These are phyloP conservation scores for Elmis aenea DNA, from an alignment of 2,888 invertebrate genomes.

Conservation along the genomic window DNA sequence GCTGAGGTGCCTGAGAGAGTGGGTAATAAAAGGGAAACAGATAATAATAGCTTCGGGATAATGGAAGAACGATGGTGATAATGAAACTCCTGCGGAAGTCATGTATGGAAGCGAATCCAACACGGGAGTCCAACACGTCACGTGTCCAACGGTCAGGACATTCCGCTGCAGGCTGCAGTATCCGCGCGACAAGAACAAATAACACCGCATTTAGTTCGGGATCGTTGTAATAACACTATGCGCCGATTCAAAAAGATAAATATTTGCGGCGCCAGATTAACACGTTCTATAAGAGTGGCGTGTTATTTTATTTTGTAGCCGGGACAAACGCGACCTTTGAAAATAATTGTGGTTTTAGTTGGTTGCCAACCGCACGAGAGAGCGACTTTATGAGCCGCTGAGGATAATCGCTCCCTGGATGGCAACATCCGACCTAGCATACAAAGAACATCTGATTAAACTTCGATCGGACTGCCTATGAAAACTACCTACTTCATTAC, in stretches of 20 bases:
- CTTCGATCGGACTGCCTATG: slow-evolving; percentile 22
- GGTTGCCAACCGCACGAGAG: slow-evolving; percentile 19
- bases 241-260: slow-evolving; percentile 27
- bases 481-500: slow-evolving; percentile 25
- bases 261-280: slow-evolving; percentile 25
- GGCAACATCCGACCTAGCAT: slow-evolving; percentile 24
- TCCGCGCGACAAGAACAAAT: slow-evolving; percentile 27
- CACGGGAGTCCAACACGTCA: slow-evolving; percentile 16
- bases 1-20: slow-evolving; percentile 28
- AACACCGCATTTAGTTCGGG: slow-evolving; percentile 12
- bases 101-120: slow-evolving; percentile 6
- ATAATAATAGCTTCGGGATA: slow-evolving; percentile 37
- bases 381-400: slow-evolving; percentile 28
- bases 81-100: slow-evolving; percentile 29
- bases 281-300: slow-evolving; percentile 21
- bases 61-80: slow-evolving; percentile 37
- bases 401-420: slow-evolving; percentile 28
- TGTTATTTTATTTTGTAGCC: slow-evolving; percentile 18
- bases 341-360: slow-evolving; percentile 28
- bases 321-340: slow-evolving; percentile 18
- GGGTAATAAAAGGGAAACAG: slow-evolving; percentile 32
- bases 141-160: slow-evolving; percentile 23
- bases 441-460: slow-evolving; percentile 22
- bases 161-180: slow-evolving; percentile 24
- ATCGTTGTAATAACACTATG: slow-evolving; percentile 15